Conservation (phyloP, 2,888 invertebrate species). For the Himalopsyche kuldschensis region DNA sequence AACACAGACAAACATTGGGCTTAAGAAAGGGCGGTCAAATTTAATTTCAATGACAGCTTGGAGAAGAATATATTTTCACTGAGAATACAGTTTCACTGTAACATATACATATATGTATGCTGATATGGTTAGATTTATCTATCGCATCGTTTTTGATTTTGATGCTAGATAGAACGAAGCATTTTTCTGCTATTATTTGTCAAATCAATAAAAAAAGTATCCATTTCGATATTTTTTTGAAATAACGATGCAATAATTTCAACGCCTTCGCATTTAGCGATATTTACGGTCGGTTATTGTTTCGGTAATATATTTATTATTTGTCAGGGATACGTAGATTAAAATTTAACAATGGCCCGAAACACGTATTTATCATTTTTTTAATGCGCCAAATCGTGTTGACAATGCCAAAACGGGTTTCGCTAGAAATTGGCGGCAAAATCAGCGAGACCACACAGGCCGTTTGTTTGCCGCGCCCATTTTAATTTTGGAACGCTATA, state of each 20-base stretch:
- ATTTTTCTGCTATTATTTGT: too few relatives aligned
- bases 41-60: too few relatives aligned
- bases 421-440: constrained; percentile 12
- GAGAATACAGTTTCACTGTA: too few relatives aligned
- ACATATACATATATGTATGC: too few relatives aligned
- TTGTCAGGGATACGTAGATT: neutral
- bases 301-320: neutral
- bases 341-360: neutral
- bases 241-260: neutral
- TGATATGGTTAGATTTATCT: too few relatives aligned
- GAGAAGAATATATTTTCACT: too few relatives aligned
- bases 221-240: too few relatives aligned
- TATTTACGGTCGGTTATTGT: neutral
- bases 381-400: neutral
- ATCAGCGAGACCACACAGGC: constrained; percentile 20
- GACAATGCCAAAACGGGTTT: neutral
- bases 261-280: neutral
- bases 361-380: neutral
- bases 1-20: too few relatives aligned
- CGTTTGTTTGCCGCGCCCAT: constrained; percentile 13
- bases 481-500: constrained; percentile 26
- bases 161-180: too few relatives aligned
- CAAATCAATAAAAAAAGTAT: too few relatives aligned
- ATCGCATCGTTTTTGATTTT: too few relatives aligned
- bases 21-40: too few relatives aligned